Conservation (phyloP, 1,140 invertebrate species). For the Heliconius congener region DNA sequence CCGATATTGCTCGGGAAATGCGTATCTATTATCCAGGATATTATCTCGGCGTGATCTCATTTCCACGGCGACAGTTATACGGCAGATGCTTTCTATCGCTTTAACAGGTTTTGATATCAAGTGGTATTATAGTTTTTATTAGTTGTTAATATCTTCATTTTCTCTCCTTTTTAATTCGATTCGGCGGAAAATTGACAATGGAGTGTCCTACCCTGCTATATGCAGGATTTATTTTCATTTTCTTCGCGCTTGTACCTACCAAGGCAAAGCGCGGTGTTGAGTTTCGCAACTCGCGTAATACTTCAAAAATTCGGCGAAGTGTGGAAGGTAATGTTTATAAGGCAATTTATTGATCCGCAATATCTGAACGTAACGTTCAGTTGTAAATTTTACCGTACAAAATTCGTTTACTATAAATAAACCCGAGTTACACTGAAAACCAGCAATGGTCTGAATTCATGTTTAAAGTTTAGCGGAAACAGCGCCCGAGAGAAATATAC, state of each 20-base stretch:
- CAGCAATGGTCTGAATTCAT: neutral
- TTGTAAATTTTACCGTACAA: neutral
- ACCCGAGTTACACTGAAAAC: neutral
- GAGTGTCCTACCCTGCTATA: no score
- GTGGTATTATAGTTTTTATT: neutral
- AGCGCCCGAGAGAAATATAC: constrained; percentile 7
- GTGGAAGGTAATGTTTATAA: no score
- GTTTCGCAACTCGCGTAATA: no score
- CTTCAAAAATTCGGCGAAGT: no score
- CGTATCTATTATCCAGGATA: constrained; percentile 26
- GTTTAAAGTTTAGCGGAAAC: constrained; percentile 6
- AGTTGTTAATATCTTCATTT: no score
- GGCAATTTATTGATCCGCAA: neutral
- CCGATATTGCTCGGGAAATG: constrained; percentile 20
- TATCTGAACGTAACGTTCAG: neutral
- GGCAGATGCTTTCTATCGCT: constrained; percentile 28
- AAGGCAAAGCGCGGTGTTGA: no score
- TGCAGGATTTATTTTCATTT: no score
- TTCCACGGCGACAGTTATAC: constrained; percentile 30
- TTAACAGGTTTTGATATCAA: neutral
- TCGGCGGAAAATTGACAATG: no score
- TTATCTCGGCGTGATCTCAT: constrained; percentile 32
- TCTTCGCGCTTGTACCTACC: no score
- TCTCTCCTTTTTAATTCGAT: no score
- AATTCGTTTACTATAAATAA: neutral